Percentiles rank a stretch among this genome's conserved stretches.
Evolutionary conservation across 1,140 invertebrate genomes (phyloP).

Genomic region (Protaetia brevitarsis): DNA sequence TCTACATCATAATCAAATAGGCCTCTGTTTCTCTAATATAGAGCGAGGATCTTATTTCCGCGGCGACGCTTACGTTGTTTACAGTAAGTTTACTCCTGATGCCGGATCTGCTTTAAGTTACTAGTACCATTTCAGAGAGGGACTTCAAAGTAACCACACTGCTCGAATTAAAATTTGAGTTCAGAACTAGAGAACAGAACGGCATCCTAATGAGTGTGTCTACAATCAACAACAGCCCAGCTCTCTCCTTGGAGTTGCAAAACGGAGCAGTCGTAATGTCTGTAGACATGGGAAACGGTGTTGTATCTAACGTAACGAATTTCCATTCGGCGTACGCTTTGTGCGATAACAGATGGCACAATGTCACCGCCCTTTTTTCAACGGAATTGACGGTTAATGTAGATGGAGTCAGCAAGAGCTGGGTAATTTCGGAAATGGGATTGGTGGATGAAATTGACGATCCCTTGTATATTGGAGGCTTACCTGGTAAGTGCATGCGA

Average conservation of each 20-base stretch:
- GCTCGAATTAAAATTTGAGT: conserved; percentile 75
- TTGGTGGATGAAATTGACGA: conserved; percentile 53
- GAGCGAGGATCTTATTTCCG: conserved; percentile 84
- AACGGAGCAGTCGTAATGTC: conserved; percentile 75
- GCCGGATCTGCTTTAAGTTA: conserved; percentile 18
- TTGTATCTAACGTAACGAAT: conserved; percentile 59
- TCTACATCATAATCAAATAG: conserved; percentile 68
- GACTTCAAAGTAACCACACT: conserved; percentile 66
- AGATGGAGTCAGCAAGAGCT: conserved; percentile 57
- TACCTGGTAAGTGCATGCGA: conserved; percentile 64
- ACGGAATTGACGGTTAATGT: conserved; percentile 69
- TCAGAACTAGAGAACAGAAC: conserved; percentile 76
- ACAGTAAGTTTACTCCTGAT: conserved; percentile 59
- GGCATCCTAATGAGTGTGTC: conserved; percentile 76
- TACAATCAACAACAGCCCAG: conserved; percentile 58
- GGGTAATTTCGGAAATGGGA: conserved; percentile 40
- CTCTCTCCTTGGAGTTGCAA: conserved; percentile 72
- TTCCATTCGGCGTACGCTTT: conserved; percentile 62
- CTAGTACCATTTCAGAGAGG: conserved; percentile 56
- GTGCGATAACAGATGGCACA: conserved; percentile 88
- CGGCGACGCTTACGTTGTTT: conserved; percentile 77
- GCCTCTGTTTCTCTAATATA: conserved; percentile 82
- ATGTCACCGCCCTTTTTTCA: conserved; percentile 69
- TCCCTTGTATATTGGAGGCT: conserved; percentile 79
- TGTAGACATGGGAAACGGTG: conserved; percentile 64